A percentile compares a stretch with the other conserved stretches of the same genome.
These are phyloP conservation scores for Rattus rattus DNA, from an alignment of 2,113 vertebrate genomes.

Conservation along the genomic window DNA sequence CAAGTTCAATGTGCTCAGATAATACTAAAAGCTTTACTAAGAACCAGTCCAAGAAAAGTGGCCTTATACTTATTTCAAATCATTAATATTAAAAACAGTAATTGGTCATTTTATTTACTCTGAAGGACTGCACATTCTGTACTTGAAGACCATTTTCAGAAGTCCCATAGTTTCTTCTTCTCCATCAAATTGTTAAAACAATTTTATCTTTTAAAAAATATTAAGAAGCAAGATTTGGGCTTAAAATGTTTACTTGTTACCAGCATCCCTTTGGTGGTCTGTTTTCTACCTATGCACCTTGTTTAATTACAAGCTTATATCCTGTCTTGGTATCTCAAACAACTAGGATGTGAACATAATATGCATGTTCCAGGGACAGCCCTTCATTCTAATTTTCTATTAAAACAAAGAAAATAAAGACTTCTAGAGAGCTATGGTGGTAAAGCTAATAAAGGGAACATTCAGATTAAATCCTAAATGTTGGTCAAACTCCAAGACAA, in stretches of 20 bases:
- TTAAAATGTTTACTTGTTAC: neutral
- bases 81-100: neutral
- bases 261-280: neutral
- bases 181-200: neutral
- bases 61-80: conserved; percentile 26
- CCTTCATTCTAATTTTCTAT: neutral
- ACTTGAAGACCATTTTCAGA: conserved; percentile 25
- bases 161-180: neutral
- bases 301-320: neutral
- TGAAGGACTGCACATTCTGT: neutral
- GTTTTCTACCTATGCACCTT: neutral
- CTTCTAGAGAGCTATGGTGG: neutral
- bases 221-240: neutral
- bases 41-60: neutral
- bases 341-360: neutral
- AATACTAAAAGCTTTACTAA: neutral
- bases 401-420: neutral
- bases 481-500: neutral
- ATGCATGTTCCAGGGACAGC: neutral
- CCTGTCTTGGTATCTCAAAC: conserved; percentile 27
- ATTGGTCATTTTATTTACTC: neutral
- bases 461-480: neutral
- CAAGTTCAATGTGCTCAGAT: neutral
- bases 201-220: neutral
- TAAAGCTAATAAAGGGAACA: neutral